Conservation (phyloP, 2,797 vertebrate genomes). For the Eremophila alpestris region DNA sequence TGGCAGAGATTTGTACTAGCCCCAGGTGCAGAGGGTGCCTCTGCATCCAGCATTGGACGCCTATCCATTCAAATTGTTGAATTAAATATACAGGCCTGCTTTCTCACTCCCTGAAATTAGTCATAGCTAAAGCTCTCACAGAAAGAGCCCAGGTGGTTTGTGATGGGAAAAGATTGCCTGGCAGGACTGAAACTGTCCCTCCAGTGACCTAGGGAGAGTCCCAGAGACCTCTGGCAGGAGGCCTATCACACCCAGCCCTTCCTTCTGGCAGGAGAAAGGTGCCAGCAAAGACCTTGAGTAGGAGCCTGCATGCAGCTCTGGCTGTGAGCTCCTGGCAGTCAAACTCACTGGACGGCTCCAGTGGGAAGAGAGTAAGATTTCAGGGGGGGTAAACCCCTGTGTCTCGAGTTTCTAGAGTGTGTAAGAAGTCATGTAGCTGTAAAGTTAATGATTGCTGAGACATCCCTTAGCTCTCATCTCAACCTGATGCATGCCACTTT, state of each 20-base stretch:
- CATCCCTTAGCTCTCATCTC: not conserved
- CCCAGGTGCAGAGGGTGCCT: not conserved
- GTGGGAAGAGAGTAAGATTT: not conserved
- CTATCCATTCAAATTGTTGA: not conserved
- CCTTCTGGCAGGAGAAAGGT: not conserved
- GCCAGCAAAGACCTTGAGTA: not conserved
- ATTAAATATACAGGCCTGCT: not conserved
- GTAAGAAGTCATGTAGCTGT: not conserved
- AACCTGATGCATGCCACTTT: not conserved
- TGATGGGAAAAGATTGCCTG: rapidly evolving
- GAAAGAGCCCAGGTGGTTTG: not conserved
- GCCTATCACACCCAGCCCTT: not conserved
- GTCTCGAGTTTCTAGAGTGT: not conserved
- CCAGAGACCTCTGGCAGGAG: not conserved
- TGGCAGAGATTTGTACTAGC: not conserved
- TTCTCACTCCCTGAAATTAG: not conserved
- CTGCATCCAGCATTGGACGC: not conserved
- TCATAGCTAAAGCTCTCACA: not conserved
- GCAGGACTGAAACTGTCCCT: not conserved
- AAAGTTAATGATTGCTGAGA: not conserved
- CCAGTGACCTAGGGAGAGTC: not conserved
- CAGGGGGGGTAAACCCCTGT: not conserved
- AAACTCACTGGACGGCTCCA: rapidly evolving
- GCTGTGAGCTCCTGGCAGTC: not conserved
- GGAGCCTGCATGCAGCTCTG: not conserved